phyloP scores from a whole-genome alignment of 2,888 invertebrate species.

The Habrosyne pyritoides region DNA sequence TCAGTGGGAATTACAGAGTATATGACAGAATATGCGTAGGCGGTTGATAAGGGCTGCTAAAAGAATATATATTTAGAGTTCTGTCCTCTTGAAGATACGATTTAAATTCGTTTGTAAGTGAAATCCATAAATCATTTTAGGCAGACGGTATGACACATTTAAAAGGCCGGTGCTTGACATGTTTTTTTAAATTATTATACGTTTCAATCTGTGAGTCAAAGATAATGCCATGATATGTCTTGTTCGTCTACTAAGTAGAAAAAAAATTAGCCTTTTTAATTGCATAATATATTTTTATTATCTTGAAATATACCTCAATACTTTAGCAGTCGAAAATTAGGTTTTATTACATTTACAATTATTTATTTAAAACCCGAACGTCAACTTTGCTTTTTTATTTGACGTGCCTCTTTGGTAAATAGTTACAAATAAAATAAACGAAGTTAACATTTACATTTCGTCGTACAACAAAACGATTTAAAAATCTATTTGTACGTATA shows the following conservation, averaged over 20 bases:
- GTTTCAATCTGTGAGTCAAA: constrained; percentile 55
- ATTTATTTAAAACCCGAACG: too few species aligned
- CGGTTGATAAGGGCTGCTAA: background rate
- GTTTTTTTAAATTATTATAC: constrained; percentile 48
- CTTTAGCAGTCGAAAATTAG: too few species aligned
- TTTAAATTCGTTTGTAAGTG: background rate
- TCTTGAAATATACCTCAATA: too few species aligned
- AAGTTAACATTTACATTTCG: background rate
- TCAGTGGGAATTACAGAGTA: background rate
- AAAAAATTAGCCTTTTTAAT: background rate
- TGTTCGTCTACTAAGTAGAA: constrained; percentile 23
- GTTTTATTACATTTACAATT: too few species aligned
- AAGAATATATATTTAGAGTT: background rate
- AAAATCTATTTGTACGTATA: constrained; percentile 10
- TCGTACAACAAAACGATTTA: background rate
- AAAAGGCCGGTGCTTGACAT: constrained; percentile 37
- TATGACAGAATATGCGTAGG: background rate
- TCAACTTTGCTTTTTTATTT: too few species aligned
- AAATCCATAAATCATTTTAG: constrained; percentile 23
- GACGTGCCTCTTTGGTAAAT: too few species aligned
- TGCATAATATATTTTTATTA: too few species aligned
- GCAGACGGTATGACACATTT: constrained; percentile 37
- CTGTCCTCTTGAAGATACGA: background rate
- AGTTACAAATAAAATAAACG: background rate
- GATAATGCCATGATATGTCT: constrained; percentile 50